phyloP scores from a whole-genome alignment of 2,888 invertebrate genomes.

The Lasioglossum villosulum region DNA sequence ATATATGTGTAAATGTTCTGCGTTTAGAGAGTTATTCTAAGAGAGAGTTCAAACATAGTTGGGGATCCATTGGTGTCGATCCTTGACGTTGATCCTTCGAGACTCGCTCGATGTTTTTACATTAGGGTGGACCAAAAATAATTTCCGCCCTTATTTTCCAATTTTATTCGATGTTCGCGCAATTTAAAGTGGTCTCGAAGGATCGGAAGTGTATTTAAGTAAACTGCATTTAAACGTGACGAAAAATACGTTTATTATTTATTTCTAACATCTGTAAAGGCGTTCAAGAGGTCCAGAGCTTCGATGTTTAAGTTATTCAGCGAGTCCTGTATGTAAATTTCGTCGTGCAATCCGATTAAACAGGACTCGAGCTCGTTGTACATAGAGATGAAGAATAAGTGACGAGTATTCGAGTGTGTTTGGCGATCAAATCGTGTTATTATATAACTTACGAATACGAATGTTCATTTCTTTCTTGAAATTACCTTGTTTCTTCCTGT shows the following conservation, averaged over 20 bases:
- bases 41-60: conserved; percentile 11
- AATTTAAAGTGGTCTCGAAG: conserved; percentile 34
- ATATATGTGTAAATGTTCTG: conserved; percentile 60
- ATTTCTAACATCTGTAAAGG: conserved; percentile 70
- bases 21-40: conserved; percentile 28
- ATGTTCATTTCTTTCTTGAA: conserved; percentile 18
- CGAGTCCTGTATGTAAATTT: conserved; percentile 51
- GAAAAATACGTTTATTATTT: conserved; percentile 66
- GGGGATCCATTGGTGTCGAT: conserved; percentile 16
- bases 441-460: conserved; percentile 4
- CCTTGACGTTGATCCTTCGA: conserved; percentile 25
- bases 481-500: conserved; percentile 9
- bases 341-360: conserved; percentile 56
- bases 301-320: conserved; percentile 68
- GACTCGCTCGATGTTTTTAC: conserved; percentile 11
- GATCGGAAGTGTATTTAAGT: conserved; percentile 56
- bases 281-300: conserved; percentile 42
- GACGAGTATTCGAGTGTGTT: conserved; percentile 34
- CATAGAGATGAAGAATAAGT: conserved; percentile 45
- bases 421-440: conserved; percentile 17
- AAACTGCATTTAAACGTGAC: conserved; percentile 46
- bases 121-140: not conserved
- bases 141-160: not conserved
- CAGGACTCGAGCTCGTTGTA: conserved; percentile 56
- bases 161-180: not conserved